Evolutionary conservation across 2,113 vertebrate genomes (phyloP).

Genomic region (Amphilophus citrinellus): DNA sequence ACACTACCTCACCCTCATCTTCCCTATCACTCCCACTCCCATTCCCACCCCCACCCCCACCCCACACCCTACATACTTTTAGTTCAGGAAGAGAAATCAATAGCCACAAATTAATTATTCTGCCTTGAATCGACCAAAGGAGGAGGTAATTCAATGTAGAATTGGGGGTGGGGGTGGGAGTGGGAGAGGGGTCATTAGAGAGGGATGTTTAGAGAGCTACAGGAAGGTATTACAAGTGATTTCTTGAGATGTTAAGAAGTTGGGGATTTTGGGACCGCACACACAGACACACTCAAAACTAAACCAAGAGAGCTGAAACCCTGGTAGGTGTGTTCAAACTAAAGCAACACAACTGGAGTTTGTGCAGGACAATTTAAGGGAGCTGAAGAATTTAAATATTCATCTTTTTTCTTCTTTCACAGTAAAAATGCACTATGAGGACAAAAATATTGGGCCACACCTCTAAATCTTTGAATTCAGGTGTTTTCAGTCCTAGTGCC

Average conservation of each 20-base stretch:
- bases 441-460: not conserved
- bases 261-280: constrained; percentile 26
- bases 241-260: constrained; percentile 41
- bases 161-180: not conserved
- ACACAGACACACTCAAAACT: constrained; percentile 3
- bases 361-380: not conserved
- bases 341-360: not conserved
- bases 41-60: not conserved
- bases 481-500: not conserved
- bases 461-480: not conserved
- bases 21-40: constrained; percentile 2
- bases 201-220: constrained; percentile 36
- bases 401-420: not conserved
- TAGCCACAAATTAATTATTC: constrained; percentile 82
- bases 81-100: constrained; percentile 79
- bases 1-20: constrained; percentile 30
- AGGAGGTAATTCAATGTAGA: not conserved
- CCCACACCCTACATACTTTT: constrained; percentile 36
- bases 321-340: not conserved
- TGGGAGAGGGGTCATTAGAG: constrained; percentile 16
- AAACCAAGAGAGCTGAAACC: not conserved
- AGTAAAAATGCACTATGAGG: not conserved
- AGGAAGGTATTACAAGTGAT: constrained; percentile 44
- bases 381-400: no score
- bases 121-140: constrained; percentile 55